These are phyloP conservation scores for Cynopterus brachyotis DNA, from an alignment of 2,113 vertebrate species.

Conservation along the genomic window DNA sequence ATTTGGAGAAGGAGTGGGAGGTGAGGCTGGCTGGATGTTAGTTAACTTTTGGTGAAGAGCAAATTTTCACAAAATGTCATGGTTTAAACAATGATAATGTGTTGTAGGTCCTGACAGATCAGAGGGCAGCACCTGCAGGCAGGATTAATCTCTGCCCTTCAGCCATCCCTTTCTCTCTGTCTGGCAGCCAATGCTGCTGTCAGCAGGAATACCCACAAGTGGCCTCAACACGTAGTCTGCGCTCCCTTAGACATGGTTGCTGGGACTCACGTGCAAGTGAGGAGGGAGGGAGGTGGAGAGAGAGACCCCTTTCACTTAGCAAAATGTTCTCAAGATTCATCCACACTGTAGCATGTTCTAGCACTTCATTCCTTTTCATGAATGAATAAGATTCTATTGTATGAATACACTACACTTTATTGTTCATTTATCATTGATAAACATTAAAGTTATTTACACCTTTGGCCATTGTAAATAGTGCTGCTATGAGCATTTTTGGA, in stretches of 20 bases:
- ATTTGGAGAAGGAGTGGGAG: neutral
- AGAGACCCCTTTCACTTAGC: neutral
- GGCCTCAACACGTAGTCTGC: neutral
- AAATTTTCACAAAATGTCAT: neutral
- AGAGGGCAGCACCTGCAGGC: neutral
- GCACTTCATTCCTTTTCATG: neutral
- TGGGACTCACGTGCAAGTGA: neutral
- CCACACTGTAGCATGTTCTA: neutral
- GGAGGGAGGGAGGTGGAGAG: neutral
- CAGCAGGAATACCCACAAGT: neutral
- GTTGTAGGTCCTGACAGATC: neutral
- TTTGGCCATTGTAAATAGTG: neutral
- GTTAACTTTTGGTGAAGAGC: conserved; percentile 27
- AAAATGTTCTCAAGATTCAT: neutral
- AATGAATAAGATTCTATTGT: neutral
- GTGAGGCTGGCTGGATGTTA: neutral
- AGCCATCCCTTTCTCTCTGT: neutral
- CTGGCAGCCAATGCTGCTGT: neutral
- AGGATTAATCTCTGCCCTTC: neutral
- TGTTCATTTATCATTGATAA: neutral
- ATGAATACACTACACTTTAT: neutral
- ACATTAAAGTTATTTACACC: neutral
- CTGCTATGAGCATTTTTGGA: neutral
- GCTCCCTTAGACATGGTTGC: neutral
- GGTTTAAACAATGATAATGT: neutral